Evolutionary conservation across 1,140 invertebrate genomes (phyloP).

Genomic region (Zaprionus ghesquierei): DNA sequence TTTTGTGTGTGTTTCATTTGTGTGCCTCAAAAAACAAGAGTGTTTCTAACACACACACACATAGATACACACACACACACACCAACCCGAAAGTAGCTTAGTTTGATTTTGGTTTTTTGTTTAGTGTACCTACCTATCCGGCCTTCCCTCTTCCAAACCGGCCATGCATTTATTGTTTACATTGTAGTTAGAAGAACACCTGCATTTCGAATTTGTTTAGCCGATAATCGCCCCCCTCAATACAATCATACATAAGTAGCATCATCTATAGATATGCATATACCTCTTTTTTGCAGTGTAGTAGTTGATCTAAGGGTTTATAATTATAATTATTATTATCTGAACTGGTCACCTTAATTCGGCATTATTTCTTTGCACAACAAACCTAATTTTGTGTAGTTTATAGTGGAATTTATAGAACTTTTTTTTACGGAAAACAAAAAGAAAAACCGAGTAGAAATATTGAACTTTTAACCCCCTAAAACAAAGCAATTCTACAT

Average conservation of each 20-base stretch:
- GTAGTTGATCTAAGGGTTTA: constrained; percentile 12
- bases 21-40: constrained; percentile 4
- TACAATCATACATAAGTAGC: constrained; percentile 12
- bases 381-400: constrained; percentile 5
- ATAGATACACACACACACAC: background rate
- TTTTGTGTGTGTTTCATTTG: constrained; percentile 35
- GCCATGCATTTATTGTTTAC: constrained; percentile 25
- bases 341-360: constrained; percentile 16
- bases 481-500: constrained; percentile 6
- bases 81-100: constrained; percentile 11
- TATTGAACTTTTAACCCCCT: constrained; percentile 17
- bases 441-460: constrained; percentile 12
- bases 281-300: background rate
- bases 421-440: background rate
- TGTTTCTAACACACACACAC: constrained; percentile 14
- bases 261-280: constrained; percentile 14
- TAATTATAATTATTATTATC: background rate
- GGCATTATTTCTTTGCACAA: constrained; percentile 32
- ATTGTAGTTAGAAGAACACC: constrained; percentile 11
- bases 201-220: background rate
- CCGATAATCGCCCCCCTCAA: background rate
- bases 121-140: constrained; percentile 1
- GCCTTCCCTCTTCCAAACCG: background rate
- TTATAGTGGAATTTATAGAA: background rate
- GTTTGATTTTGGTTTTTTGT: constrained; percentile 16